Conservation (phyloP, 1,140 invertebrate species). For the Nilaparvata lugens region DNA sequence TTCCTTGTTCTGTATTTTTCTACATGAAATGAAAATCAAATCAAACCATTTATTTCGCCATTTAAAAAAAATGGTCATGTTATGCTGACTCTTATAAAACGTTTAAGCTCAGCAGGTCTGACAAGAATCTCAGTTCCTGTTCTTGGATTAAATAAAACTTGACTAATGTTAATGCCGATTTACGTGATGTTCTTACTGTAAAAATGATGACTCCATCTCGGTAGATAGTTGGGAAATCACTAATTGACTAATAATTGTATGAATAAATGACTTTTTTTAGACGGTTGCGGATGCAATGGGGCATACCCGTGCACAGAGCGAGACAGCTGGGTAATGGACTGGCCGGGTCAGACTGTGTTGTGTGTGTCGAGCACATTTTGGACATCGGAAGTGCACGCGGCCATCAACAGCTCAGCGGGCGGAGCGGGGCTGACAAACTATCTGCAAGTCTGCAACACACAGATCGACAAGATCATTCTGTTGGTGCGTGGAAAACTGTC, state of each 20-base stretch:
- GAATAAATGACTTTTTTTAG: slow-evolving; percentile 26
- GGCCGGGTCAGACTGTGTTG: slow-evolving; percentile 83
- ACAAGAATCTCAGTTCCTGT: too few relatives aligned
- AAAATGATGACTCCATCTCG: too few relatives aligned
- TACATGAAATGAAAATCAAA: too few relatives aligned
- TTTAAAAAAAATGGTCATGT: too few relatives aligned
- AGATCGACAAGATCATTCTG: slow-evolving; percentile 78
- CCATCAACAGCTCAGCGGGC: slow-evolving; percentile 46
- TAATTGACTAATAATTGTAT: not conserved
- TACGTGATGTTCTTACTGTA: too few relatives aligned
- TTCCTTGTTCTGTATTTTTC: too few relatives aligned
- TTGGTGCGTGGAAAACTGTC: slow-evolving; percentile 79
- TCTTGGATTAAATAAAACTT: too few relatives aligned
- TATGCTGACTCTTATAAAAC: too few relatives aligned
- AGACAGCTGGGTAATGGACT: slow-evolving; percentile 73
- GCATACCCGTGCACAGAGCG: slow-evolving; percentile 57
- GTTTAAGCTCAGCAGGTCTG: too few relatives aligned
- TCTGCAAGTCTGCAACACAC: slow-evolving; percentile 45
- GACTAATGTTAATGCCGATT: too few relatives aligned
- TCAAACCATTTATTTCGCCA: too few relatives aligned
- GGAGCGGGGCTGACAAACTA: slow-evolving; percentile 43
- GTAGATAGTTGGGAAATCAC: not conserved
- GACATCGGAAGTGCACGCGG: slow-evolving; percentile 75
- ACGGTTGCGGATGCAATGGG: slow-evolving; percentile 42
- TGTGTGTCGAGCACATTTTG: slow-evolving; percentile 81